Evolutionary conservation across 1,140 invertebrate genomes (phyloP), one percentile per base, ranked within the genome.

Genomic region (Archivesica marissinica): DNA sequence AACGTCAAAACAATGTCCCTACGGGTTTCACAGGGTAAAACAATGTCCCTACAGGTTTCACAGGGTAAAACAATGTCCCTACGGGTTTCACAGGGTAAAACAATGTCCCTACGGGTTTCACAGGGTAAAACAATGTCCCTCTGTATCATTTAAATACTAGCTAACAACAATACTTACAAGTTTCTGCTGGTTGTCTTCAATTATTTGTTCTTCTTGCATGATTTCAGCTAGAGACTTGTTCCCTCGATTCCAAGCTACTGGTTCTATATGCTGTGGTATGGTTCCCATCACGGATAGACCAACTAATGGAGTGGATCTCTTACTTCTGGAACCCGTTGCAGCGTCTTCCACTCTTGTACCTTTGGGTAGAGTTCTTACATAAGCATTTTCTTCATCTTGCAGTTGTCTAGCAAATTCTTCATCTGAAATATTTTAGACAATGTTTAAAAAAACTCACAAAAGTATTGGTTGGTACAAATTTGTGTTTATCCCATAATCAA

Each of bases 201-300:
- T 91, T 0, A 96, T 96, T 78, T 95, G 93, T 92, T 97, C 96
- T 94, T 96, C 96, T 56, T 97, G 95, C 94, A 97, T 96, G 28
- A 97, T 95, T 87, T 97, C 96, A 47, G 78, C 66, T 33, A 92
- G 77, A 25, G 86, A 90, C 72, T 66, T 38, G 84, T 61, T 90
- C 90, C 17, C 91, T 66, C 20, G 28, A 44, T 47, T 47, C 66
- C 66, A 70, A 7, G 39, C 66, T 47, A 47, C 66, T 44, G 66
- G 66, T 47, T 70, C 35, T 35, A 23, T 30, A 23, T 38, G 33
- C 30, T 33, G 47, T 56, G 76, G 76, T 28, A 78, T 47, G 56
- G 38, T 78, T 78, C 76, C 76, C 25, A 39, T 20, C 0, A 78
- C 76, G 47, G 76, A 78, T 17, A 61, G 25, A 3, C 76, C 76